phyloP scores from a whole-genome alignment of 2,113 vertebrate species.

The Hiodon tergisus region DNA sequence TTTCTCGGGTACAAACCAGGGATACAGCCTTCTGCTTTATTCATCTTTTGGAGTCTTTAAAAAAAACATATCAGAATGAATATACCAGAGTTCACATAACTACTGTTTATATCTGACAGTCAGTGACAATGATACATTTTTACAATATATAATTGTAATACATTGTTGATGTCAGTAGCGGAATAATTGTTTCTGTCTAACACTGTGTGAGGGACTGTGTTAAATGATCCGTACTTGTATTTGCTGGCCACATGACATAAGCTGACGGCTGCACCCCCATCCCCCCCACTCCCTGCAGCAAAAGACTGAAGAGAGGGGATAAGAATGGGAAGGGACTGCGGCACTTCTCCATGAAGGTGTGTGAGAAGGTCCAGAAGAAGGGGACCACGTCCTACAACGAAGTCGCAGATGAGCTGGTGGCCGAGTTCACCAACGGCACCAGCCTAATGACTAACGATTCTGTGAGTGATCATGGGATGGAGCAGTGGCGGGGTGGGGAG shows the following conservation, averaged over 20 bases:
- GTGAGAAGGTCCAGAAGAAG: constrained; percentile 82
- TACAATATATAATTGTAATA: neutral
- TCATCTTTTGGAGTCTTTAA: too few species aligned
- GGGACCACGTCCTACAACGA: constrained; percentile 83
- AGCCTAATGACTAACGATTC: constrained; percentile 69
- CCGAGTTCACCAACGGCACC: constrained; percentile 72
- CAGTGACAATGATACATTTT: neutral
- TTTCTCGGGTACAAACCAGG: too few species aligned
- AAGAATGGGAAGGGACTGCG: constrained; percentile 82
- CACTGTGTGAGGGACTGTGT: neutral
- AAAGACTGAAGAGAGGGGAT: constrained; percentile 78
- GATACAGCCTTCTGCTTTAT: too few species aligned
- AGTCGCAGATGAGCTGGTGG: constrained; percentile 79
- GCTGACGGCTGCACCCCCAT: too few species aligned
- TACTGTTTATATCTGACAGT: neutral
- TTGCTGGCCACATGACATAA: neutral
- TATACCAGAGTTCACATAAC: neutral
- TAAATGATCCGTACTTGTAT: neutral
- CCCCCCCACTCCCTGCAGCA: constrained; percentile 48
- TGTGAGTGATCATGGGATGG: constrained; percentile 49
- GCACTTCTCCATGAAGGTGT: constrained; percentile 89
- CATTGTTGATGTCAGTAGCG: neutral
- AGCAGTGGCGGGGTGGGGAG: neutral
- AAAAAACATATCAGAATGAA: too few species aligned
- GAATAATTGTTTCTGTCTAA: neutral